Evolutionary conservation across 2,888 invertebrate species (phyloP), one percentile per base, ranked within the genome.

Genomic region (Lasius fuliginosus): DNA sequence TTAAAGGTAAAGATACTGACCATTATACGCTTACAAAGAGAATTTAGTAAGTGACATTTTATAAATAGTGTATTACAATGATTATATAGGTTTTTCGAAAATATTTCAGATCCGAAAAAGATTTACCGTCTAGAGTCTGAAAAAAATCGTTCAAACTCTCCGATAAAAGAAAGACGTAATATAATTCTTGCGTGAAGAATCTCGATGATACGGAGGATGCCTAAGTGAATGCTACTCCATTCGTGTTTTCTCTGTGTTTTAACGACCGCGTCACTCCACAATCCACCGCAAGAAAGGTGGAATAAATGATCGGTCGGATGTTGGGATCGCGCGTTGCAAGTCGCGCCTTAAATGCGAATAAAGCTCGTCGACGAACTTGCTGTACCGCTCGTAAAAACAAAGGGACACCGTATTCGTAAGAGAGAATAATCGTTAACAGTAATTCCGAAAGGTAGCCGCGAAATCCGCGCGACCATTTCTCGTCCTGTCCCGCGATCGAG

Each of bases 351-450:
- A 75, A 49, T 42, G 42, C 65, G 46, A 36, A 65, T 76, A 33
- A 65, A 76, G 46, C 65, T 76, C 23, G 33, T 30, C 30, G n/a
- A 12, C 12, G 15, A n/a, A 27, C n/a, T 36, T 64, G 8, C 60
- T 49, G 82, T 12, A 56, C 74, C 71, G 49, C 76, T 69, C 76
- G 81, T 58, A 85, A 79, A 83, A 75, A 67, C 82, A 65, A 82
- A 64, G 77, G 40, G 33, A 76, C 40, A 46, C 15, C n/a, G 71
- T 46, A 77, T 87, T 68, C 69, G 62, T 87, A 84, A 82, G 82
- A 56, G 68, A 42, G 56, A 68, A 36, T 75, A 58, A 75, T 87
- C 85, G 85, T 89, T 89, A 86, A 86, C 89, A 79, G 83, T 82
- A 77, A 81, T 85, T 77, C 74, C 64, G 64, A 65, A 56, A 73